Percentiles rank a stretch among this genome's conserved stretches.
Evolutionary conservation across 2,888 invertebrate species (phyloP).

Genomic region (Dryobotodes eremita): DNA sequence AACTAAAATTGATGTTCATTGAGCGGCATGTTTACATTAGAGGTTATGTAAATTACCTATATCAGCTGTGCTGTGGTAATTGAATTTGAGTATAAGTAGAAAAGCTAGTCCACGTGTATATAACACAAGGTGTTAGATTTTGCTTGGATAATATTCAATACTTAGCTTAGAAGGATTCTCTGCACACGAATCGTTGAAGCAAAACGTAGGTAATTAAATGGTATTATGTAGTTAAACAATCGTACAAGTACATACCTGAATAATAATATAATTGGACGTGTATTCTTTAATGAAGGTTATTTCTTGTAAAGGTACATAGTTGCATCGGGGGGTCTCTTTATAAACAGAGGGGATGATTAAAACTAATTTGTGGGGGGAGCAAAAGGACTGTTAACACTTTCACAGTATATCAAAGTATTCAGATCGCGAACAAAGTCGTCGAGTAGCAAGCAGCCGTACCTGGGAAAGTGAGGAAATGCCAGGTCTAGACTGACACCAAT

Average conservation of each 20-base stretch:
- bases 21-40: not conserved
- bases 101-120: not conserved
- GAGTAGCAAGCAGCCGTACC: not conserved
- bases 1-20: slow-evolving; percentile 25
- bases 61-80: not conserved
- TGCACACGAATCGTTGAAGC: slow-evolving; percentile 59
- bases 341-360: not conserved
- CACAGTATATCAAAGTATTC: slow-evolving; percentile 4
- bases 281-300: slow-evolving; percentile 46
- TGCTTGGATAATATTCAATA: slow-evolving; percentile 32
- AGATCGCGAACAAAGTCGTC: not conserved
- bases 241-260: slow-evolving; percentile 57
- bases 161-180: slow-evolving; percentile 53
- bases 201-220: slow-evolving; percentile 65
- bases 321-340: slow-evolving; percentile 9
- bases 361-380: slow-evolving; percentile 1
- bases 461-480: not conserved
- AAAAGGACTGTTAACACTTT: not conserved
- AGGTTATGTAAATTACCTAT: not conserved
- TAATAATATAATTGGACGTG: slow-evolving; percentile 61
- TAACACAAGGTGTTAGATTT: slow-evolving; percentile 27
- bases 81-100: not conserved
- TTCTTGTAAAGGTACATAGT: slow-evolving; percentile 1
- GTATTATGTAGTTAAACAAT: slow-evolving; percentile 64
- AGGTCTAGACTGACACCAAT: not conserved